Percentiles rank a stretch among this genome's conserved stretches.
These are phyloP conservation scores for Drosophila picticornis DNA, from an alignment of 2,888 invertebrate genomes.

Conservation along the genomic window DNA sequence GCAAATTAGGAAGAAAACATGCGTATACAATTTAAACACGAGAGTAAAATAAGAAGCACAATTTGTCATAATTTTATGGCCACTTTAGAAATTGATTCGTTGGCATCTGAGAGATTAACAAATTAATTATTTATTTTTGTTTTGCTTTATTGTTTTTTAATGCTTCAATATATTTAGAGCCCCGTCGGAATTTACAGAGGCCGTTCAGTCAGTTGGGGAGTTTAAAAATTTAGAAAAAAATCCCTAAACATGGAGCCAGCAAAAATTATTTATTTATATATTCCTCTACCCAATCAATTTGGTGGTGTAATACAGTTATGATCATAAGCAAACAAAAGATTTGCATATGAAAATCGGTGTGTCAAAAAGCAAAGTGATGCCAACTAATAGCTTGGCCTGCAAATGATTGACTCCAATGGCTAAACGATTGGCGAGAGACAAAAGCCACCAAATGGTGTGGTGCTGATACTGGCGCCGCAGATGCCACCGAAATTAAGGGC, in stretches of 20 bases:
- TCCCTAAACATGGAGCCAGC: not conserved
- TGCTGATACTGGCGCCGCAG: conserved; percentile 67
- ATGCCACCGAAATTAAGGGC: conserved; percentile 47
- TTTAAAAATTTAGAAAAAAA: not conserved
- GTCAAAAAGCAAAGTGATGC: conserved; percentile 12
- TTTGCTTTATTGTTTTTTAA: not conserved
- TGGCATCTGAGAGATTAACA: not conserved
- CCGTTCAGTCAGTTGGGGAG: not conserved
- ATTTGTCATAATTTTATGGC: not conserved
- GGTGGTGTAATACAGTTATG: conserved; percentile 19
- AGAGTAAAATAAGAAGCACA: not conserved
- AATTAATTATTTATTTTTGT: not conserved
- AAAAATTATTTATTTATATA: not conserved
- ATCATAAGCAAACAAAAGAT: conserved; percentile 2
- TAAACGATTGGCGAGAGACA: conserved; percentile 51
- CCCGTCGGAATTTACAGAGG: not conserved
- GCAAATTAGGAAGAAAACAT: conserved; percentile 31
- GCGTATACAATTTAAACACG: not conserved
- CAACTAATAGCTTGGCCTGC: not conserved
- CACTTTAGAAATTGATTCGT: not conserved
- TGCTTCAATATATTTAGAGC: not conserved
- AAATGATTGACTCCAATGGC: conserved; percentile 22
- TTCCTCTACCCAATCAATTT: not conserved
- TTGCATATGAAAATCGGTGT: conserved; percentile 5
- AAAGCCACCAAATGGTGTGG: conserved; percentile 45